Evolutionary conservation across 2,797 vertebrate species (phyloP).

Genomic region (Mus caroli): DNA sequence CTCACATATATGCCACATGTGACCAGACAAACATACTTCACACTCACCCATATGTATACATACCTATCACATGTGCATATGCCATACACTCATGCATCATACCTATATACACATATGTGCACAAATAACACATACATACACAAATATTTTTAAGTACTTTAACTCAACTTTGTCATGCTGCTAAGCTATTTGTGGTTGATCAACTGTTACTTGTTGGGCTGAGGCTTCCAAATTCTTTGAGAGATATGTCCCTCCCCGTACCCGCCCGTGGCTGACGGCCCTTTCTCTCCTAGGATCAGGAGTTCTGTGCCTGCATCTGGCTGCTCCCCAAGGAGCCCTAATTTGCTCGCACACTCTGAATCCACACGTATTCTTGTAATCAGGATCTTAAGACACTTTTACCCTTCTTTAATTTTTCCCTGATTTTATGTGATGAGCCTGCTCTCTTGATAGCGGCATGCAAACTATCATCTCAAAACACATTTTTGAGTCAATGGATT

Average conservation of each 20-base stretch:
- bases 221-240: constrained; percentile 34
- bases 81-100: neutral
- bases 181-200: constrained; percentile 24
- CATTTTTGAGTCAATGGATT: constrained; percentile 73
- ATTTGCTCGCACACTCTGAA: constrained; percentile 77
- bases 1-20: neutral
- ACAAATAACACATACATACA: neutral
- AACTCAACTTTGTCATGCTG: constrained; percentile 40
- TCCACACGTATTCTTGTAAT: constrained; percentile 80
- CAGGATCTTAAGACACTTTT: constrained; percentile 83
- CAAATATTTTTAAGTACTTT: neutral
- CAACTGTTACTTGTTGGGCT: neutral
- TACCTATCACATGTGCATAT: neutral
- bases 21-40: neutral
- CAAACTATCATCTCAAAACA: constrained; percentile 75
- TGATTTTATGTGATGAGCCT: constrained; percentile 80
- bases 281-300: constrained; percentile 30
- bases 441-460: constrained; percentile 71
- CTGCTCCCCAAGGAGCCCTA: constrained; percentile 68
- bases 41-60: too few species aligned
- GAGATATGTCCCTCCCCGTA: neutral
- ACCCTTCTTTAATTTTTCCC: constrained; percentile 83
- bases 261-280: constrained; percentile 14
- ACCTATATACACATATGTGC: too few species aligned
- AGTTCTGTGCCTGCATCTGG: constrained; percentile 38